Evolutionary conservation across 2,113 vertebrate genomes (phyloP).

Genomic region (Hyla sarda): DNA sequence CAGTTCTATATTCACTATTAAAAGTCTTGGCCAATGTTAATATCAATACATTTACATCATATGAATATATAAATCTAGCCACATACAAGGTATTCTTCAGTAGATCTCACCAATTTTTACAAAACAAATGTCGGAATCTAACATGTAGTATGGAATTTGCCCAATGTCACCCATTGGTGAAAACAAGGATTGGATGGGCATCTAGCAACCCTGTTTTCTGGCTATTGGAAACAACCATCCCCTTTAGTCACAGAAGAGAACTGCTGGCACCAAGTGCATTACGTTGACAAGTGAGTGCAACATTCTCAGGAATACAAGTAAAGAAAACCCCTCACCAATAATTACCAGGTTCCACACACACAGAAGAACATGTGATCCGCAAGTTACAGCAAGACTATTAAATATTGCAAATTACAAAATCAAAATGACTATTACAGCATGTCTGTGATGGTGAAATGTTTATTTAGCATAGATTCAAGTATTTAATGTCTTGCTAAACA

Average conservation of each 20-base stretch:
- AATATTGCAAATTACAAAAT: slow-evolving; percentile 10
- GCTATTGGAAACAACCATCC: background rate
- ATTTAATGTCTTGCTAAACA: slow-evolving; percentile 13
- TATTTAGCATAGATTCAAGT: background rate
- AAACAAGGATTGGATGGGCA: background rate
- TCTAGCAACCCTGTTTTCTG: no score
- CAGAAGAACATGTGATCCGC: background rate
- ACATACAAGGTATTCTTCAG: no score
- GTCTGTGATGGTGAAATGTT: slow-evolving; percentile 12
- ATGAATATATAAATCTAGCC: no score
- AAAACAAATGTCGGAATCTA: background rate
- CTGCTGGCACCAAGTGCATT: background rate
- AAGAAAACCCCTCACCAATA: background rate
- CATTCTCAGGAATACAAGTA: background rate
- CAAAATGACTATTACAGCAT: slow-evolving; percentile 39
- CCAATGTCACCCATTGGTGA: background rate
- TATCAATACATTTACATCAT: background rate
- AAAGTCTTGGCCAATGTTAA: background rate
- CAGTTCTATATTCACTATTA: no score
- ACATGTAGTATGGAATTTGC: background rate
- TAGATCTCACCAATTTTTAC: background rate
- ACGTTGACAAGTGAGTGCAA: background rate
- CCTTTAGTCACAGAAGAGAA: background rate
- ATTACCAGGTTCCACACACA: background rate
- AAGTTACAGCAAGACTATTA: slow-evolving; percentile 24